phyloP scores from a whole-genome alignment of 2,113 vertebrate genomes.

The Girardinichthys multiradiatus region DNA sequence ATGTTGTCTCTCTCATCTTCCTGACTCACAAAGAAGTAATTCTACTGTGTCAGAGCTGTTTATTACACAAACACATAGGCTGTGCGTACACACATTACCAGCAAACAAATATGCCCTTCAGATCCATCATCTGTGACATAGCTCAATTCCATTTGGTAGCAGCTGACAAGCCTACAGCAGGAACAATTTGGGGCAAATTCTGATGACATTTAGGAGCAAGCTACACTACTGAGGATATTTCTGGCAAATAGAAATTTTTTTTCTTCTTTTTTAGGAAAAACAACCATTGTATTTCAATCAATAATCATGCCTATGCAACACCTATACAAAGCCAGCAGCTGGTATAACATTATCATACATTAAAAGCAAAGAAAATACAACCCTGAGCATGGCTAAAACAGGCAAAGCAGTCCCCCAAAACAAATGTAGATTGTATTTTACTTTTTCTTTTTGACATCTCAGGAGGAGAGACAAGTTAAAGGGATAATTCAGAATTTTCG shows the following conservation, averaged over 20 bases:
- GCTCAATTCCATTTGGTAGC: conserved; percentile 18
- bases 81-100: neutral
- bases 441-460: no score
- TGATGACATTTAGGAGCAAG: conserved; percentile 1
- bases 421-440: no score
- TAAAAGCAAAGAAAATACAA: no score
- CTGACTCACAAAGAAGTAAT: conserved; percentile 39
- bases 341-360: no score
- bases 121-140: conserved; percentile 36
- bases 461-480: no score
- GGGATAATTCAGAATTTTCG: no score
- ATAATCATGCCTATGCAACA: no score
- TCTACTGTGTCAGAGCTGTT: conserved; percentile 33
- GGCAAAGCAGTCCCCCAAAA: no score
- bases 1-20: conserved; percentile 49
- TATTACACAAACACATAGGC: conserved; percentile 16
- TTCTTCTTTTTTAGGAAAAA: neutral
- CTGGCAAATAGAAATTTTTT: neutral
- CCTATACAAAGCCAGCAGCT: neutral
- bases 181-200: conserved; percentile 18
- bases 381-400: no score
- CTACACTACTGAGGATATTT: no score
- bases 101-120: neutral
- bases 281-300: neutral
- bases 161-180: conserved; percentile 23